Percentiles rank a stretch among this genome's conserved stretches.
These are phyloP conservation scores for Hyposoter didymator DNA, from an alignment of 2,888 invertebrate species.

Conservation along the genomic window DNA sequence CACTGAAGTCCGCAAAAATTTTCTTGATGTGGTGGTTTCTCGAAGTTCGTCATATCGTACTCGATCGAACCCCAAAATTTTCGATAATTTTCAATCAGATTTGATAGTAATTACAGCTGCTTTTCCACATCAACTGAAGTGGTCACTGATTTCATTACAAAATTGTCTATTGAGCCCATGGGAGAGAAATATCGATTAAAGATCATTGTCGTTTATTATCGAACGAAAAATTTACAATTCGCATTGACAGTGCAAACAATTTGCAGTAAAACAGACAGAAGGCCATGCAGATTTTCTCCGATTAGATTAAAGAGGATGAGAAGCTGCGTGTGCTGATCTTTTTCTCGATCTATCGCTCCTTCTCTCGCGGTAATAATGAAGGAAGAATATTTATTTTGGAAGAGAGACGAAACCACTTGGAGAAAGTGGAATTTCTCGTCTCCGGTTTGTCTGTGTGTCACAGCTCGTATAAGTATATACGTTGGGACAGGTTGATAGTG, in stretches of 20 bases:
- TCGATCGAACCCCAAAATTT: neutral
- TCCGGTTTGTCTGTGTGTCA: neutral
- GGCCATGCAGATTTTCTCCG: neutral
- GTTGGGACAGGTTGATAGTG: conserved; percentile 3
- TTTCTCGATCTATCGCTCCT: neutral
- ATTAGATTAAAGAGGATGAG: conserved; percentile 14
- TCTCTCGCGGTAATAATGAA: neutral
- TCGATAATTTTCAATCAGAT: neutral
- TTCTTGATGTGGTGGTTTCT: too few relatives aligned
- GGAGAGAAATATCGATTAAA: neutral
- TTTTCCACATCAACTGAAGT: too few relatives aligned
- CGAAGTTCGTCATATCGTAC: too few relatives aligned
- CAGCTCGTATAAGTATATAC: neutral
- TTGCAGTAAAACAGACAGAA: conserved; percentile 1
- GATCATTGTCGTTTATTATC: neutral
- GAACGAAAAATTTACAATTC: neutral
- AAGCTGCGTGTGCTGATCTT: neutral
- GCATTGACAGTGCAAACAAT: neutral
- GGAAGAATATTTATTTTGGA: conserved; percentile 17
- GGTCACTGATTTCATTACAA: neutral
- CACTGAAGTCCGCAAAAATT: too few relatives aligned
- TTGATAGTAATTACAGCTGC: too few relatives aligned
- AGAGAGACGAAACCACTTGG: conserved; percentile 11
- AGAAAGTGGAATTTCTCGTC: conserved; percentile 3
- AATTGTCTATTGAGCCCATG: neutral